Evolutionary conservation across 2,888 invertebrate species (phyloP).

Genomic region (Himalopsyche japonica): DNA sequence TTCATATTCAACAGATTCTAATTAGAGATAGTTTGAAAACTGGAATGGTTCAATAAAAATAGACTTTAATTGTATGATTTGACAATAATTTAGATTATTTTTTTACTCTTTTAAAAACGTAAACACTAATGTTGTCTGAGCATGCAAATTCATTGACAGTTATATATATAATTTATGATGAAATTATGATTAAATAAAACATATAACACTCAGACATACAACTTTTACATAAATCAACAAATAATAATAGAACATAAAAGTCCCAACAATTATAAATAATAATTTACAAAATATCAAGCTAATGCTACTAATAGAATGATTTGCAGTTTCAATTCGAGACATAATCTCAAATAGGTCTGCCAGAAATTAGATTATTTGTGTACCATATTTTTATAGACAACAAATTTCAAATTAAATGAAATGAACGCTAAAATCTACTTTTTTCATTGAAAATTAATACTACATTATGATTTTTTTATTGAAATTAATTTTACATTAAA

Average conservation of each 20-base stretch:
- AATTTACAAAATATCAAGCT: background rate
- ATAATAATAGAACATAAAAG: background rate
- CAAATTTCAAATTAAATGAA: too few relatives aligned
- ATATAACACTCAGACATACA: background rate
- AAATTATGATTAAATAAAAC: background rate
- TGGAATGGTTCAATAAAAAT: background rate
- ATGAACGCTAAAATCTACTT: too few relatives aligned
- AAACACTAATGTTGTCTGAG: background rate
- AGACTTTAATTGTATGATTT: background rate
- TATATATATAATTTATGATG: background rate
- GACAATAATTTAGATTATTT: background rate
- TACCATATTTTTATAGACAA: too few relatives aligned
- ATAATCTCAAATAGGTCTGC: background rate
- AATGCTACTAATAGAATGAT: background rate
- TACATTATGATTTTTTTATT: too few relatives aligned
- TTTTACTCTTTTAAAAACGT: background rate
- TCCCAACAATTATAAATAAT: background rate
- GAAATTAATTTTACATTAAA: too few relatives aligned
- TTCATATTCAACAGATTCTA: too few relatives aligned
- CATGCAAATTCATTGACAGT: background rate
- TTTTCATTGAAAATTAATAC: too few relatives aligned
- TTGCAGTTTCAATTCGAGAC: background rate
- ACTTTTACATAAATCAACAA: too few relatives aligned
- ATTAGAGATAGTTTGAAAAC: background rate
- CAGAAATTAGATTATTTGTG: too few relatives aligned